Conservation (phyloP, 2,797 vertebrate species). For the Amazonetta brasiliensis region DNA sequence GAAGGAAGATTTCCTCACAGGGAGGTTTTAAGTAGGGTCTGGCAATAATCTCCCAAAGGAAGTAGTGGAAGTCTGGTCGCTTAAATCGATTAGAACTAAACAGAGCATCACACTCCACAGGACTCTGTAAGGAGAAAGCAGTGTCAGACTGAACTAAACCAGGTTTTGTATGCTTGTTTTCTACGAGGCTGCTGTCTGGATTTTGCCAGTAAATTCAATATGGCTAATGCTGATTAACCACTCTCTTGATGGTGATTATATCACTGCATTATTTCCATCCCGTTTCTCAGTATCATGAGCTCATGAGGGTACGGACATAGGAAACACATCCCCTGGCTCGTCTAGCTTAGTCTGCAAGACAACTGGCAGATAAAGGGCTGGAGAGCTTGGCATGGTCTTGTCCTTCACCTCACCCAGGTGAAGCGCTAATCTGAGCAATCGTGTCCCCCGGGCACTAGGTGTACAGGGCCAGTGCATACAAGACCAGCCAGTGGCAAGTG, state of each 20-base stretch:
- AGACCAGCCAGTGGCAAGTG: background rate
- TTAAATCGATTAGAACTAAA: slow-evolving; percentile 67
- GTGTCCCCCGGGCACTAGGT: background rate
- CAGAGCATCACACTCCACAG: background rate
- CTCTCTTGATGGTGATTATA: slow-evolving; percentile 7
- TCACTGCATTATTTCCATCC: slow-evolving; percentile 12
- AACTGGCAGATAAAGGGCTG: background rate
- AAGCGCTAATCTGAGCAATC: background rate
- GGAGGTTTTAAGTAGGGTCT: slow-evolving; percentile 48
- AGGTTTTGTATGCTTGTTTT: slow-evolving; percentile 26
- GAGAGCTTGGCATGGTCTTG: background rate
- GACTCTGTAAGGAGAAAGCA: slow-evolving; percentile 16
- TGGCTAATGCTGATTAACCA: slow-evolving; percentile 57
- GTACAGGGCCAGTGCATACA: background rate
- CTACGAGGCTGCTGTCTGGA: slow-evolving; percentile 4
- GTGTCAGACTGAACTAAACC: background rate
- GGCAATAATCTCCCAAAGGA: slow-evolving; percentile 56
- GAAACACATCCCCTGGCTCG: background rate
- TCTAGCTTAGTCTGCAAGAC: background rate
- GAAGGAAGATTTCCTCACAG: slow-evolving; percentile 28
- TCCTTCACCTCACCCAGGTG: background rate
- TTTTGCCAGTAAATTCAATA: slow-evolving; percentile 45
- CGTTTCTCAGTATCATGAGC: background rate
- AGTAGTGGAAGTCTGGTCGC: slow-evolving; percentile 57
- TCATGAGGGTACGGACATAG: background rate